These are phyloP conservation scores for Drosophila lacertosa DNA, from an alignment of 1,140 invertebrate species.

Conservation along the genomic window DNA sequence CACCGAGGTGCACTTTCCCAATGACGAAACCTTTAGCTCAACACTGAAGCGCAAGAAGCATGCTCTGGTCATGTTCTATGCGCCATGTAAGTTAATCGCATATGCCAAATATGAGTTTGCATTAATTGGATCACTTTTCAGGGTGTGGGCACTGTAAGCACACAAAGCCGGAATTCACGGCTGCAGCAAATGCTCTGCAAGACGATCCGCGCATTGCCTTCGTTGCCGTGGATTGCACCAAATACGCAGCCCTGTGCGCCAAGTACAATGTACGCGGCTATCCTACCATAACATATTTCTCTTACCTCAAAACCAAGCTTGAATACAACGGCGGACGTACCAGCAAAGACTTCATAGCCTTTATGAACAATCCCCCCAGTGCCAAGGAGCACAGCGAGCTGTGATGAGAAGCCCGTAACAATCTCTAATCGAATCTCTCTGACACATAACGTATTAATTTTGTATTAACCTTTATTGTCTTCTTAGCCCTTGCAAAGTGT, in stretches of 20 bases:
- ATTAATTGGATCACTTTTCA: conserved; percentile 68
- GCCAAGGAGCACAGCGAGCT: conserved; percentile 56
- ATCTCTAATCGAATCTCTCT: conserved; percentile 24
- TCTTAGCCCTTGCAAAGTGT: not conserved
- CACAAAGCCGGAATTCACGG: conserved; percentile 93
- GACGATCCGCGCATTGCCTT: conserved; percentile 90
- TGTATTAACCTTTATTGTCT: conserved; percentile 9
- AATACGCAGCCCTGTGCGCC: conserved; percentile 87
- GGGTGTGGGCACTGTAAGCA: conserved; percentile 97
- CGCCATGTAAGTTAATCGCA: conserved; percentile 89
- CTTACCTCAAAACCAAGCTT: conserved; percentile 88
- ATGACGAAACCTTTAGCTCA: conserved; percentile 88
- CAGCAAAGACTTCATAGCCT: conserved; percentile 88
- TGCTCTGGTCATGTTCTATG: conserved; percentile 95
- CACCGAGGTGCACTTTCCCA: conserved; percentile 90
- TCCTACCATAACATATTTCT: conserved; percentile 95
- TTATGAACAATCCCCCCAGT: conserved; percentile 87
- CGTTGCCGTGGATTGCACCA: conserved; percentile 93
- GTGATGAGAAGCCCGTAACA: conserved; percentile 46
- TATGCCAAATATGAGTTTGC: not conserved
- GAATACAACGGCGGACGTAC: conserved; percentile 90
- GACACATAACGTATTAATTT: conserved; percentile 32
- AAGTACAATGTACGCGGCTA: conserved; percentile 91
- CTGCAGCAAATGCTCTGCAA: conserved; percentile 90
- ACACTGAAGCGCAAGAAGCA: conserved; percentile 87